phyloP scores from a whole-genome alignment of 1,140 invertebrate genomes.

The Leptopilina boulardi region DNA sequence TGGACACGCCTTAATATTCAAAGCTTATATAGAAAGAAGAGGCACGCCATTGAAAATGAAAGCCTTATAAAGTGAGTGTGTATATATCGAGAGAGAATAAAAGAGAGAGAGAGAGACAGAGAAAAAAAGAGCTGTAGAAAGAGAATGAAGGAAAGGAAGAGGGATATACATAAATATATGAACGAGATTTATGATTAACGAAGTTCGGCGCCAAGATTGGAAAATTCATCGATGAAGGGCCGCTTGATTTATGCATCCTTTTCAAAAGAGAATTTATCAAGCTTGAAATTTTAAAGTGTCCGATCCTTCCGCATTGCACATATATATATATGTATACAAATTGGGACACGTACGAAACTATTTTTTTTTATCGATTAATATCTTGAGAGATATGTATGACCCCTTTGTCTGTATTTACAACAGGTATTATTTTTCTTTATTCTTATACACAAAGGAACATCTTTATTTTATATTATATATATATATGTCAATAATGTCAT shows the following conservation, averaged over 20 bases:
- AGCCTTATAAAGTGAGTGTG: not conserved
- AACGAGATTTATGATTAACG: constrained; percentile 30
- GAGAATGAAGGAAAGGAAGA: constrained; percentile 3
- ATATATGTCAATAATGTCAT: too few relatives aligned
- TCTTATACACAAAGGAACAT: too few relatives aligned
- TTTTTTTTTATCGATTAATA: not conserved
- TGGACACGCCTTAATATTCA: constrained; percentile 53
- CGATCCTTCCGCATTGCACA: not conserved
- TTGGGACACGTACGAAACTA: not conserved
- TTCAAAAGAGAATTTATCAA: constrained; percentile 15
- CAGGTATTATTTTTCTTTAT: too few relatives aligned
- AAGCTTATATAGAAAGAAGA: constrained; percentile 4
- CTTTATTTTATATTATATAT: too few relatives aligned
- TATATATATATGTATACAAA: not conserved
- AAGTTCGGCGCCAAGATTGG: constrained; percentile 29
- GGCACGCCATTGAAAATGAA: constrained; percentile 42
- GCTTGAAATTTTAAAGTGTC: constrained; percentile 9
- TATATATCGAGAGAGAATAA: too few relatives aligned
- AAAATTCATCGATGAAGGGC: constrained; percentile 31
- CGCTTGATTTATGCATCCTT: constrained; percentile 21
- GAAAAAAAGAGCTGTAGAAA: not conserved
- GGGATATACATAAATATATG: not conserved
- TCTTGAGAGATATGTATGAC: too few relatives aligned
- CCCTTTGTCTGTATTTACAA: too few relatives aligned
- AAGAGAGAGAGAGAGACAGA: not conserved